A percentile compares a stretch with the other conserved stretches of the same genome.
These are phyloP conservation scores for Pterophyllum scalare DNA, from an alignment of 2,113 vertebrate genomes.

Conservation along the genomic window DNA sequence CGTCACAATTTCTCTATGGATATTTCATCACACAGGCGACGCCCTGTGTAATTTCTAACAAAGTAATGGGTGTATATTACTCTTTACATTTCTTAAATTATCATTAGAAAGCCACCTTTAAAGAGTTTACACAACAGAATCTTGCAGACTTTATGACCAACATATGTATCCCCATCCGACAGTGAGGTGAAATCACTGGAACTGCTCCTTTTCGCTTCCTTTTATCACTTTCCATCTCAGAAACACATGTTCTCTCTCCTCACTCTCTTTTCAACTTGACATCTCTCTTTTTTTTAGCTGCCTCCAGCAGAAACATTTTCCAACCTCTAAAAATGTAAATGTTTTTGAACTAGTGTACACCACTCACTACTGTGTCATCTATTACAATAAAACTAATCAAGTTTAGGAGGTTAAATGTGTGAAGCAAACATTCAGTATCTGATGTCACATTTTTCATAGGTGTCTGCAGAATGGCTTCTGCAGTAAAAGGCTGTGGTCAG, in stretches of 20 bases:
- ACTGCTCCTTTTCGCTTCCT: constrained; percentile 31
- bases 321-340: constrained; percentile 25
- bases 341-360: constrained; percentile 17
- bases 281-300: constrained; percentile 23
- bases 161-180: constrained; percentile 67
- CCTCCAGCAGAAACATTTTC: constrained; percentile 48
- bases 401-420: background rate
- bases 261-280: constrained; percentile 34
- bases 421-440: constrained; percentile 4
- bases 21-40: constrained; percentile 14
- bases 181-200: constrained; percentile 23
- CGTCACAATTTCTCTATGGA: constrained; percentile 22
- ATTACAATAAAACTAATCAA: constrained; percentile 5
- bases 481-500: background rate
- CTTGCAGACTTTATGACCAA: constrained; percentile 39
- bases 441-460: background rate
- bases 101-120: constrained; percentile 29
- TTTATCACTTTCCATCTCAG: constrained; percentile 48
- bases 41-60: constrained; percentile 6
- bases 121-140: constrained; percentile 32
- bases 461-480: constrained; percentile 6
- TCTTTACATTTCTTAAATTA: constrained; percentile 2
- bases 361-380: background rate
- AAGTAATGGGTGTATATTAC: background rate
- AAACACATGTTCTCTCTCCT: constrained; percentile 38